These are phyloP conservation scores for Mythimna albipuncta DNA, from an alignment of 2,888 invertebrate species.

Conservation along the genomic window DNA sequence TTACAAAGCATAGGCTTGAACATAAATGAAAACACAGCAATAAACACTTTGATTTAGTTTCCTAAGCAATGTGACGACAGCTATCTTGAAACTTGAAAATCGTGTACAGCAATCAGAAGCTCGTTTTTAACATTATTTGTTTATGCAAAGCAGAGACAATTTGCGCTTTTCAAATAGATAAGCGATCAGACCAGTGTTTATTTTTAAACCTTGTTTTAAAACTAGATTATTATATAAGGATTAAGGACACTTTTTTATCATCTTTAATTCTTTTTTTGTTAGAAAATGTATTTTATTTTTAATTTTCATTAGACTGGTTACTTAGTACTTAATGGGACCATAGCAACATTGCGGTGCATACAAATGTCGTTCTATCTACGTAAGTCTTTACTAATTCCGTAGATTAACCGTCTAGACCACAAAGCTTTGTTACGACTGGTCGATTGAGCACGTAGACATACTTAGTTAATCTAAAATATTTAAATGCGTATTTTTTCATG, in stretches of 20 bases:
- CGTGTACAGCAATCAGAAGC: neutral
- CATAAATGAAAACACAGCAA: neutral
- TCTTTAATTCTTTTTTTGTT: no score
- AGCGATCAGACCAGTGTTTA: conserved; percentile 1
- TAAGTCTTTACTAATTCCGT: no score
- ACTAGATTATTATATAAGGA: conserved; percentile 1
- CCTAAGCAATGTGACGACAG: neutral
- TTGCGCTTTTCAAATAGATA: conserved; percentile 28
- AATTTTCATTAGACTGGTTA: neutral
- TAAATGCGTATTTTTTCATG: conserved; percentile 24
- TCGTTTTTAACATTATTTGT: conserved; percentile 16
- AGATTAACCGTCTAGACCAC: no score
- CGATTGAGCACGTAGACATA: conserved; percentile 26
- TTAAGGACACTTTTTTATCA: neutral
- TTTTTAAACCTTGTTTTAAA: conserved; percentile 11
- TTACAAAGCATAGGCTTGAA: neutral
- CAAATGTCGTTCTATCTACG: no score
- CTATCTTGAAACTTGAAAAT: conserved; percentile 11
- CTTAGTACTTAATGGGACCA: neutral
- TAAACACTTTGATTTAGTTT: neutral
- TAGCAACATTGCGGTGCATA: no score
- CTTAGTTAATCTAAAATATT: conserved; percentile 16
- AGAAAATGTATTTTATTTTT: neutral
- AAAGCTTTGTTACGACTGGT: neutral
- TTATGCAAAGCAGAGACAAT: conserved; percentile 44